Base-by-base conservation (phyloP, 64 coral and sea anemone genomes). In the Montipora sp. region DNA sequence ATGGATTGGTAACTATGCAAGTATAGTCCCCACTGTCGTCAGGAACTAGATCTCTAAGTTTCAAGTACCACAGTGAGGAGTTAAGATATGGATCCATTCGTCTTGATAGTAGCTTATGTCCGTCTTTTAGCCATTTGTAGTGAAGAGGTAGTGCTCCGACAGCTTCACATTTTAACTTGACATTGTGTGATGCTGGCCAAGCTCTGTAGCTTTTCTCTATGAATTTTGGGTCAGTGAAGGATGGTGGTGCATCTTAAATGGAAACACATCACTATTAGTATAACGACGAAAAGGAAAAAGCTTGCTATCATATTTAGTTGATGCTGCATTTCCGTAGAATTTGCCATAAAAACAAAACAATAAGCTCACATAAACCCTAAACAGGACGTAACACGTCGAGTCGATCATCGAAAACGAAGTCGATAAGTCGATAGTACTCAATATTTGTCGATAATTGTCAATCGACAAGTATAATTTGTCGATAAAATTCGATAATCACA, bases 121-220 rank as follows among this genome's bases (percentile, higher is more conserved):
- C 92, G 73, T 94, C 87, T 36, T 95, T 95, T 7, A 95, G n/a
- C 94, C 94, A 95, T 27, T 9, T 78, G 66, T 88, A 95, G 47
- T 89, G 87, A 11, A 95, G 77, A 11, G 94, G 94, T 65, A 75
- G 82, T 89, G 83, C 78, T 68, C 94, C 94, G 9, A 20, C 78
- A 50, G 94, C 94, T 23, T 71, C 0, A 81, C 94, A 95, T 15
- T 80, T 77, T 18, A 95, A 36, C 87, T 58, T 88, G 10, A 82
- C 55, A 18, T 36, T 79, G 80, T 92, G 90, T 18, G 94, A 92
- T 11, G 94, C 94, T 82, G 94, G 94, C 94, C 89, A 95, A 11
- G 94, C 94, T 55, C 87, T 87, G n/a, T 88, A 95, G 14, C 65
- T 12, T 82, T 61, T 73, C 51, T 83, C 87, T 55, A 93, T 21